Evolutionary conservation across 2,113 vertebrate species (phyloP).

Genomic region (Struthio camelus): DNA sequence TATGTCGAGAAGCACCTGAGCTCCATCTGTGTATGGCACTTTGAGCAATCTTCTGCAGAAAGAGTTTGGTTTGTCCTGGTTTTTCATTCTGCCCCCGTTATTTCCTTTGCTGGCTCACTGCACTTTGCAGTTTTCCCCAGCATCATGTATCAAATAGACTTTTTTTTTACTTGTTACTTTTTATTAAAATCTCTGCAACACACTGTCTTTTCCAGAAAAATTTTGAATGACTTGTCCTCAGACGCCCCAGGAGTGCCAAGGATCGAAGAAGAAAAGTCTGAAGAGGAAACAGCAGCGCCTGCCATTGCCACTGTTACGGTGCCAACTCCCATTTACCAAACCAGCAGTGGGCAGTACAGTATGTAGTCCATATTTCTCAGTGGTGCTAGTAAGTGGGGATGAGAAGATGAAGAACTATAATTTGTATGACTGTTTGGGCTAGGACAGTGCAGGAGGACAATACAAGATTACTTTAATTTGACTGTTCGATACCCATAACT

Average conservation of each 20-base stretch:
- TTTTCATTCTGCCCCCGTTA: not conserved
- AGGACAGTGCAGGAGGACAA: conserved; percentile 19
- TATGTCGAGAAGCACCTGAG: not conserved
- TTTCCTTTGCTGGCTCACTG: conserved; percentile 26
- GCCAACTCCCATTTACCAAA: conserved; percentile 99
- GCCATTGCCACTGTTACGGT: conserved; percentile 97
- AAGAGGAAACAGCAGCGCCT: conserved; percentile 91
- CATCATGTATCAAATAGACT: not conserved
- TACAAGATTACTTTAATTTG: not conserved
- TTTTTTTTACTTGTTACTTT: not conserved
- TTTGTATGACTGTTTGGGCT: conserved; percentile 25
- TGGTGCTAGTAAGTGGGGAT: conserved; percentile 57
- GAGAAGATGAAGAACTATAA: conserved; percentile 14
- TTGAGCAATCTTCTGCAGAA: not conserved
- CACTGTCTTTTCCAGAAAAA: conserved; percentile 87
- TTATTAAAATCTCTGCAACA: conserved; percentile 63
- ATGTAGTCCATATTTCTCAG: conserved; percentile 74
- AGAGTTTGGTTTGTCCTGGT: not conserved
- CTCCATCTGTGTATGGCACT: not conserved
- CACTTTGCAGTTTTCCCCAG: not conserved
- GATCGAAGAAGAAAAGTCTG: conserved; percentile 98
- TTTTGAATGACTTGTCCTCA: conserved; percentile 97
- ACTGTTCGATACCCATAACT: not conserved
- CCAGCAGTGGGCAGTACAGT: conserved; percentile 99
- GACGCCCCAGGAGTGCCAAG: conserved; percentile 93